Percentiles rank a stretch among this genome's conserved stretches.
These are phyloP conservation scores for Tyto alba DNA, from an alignment of 2,113 vertebrate species.

Conservation along the genomic window DNA sequence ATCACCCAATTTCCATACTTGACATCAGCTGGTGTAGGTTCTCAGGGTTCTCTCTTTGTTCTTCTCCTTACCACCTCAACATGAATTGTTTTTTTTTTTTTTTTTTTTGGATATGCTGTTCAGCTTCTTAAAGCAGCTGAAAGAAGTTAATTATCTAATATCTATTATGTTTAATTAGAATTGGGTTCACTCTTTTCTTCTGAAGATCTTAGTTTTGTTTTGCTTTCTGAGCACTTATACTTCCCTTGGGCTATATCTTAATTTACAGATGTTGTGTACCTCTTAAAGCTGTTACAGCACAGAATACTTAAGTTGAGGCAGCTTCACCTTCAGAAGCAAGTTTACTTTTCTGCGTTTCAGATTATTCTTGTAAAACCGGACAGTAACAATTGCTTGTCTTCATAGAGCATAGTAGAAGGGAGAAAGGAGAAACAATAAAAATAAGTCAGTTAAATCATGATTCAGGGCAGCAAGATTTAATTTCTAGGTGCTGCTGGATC, in stretches of 20 bases:
- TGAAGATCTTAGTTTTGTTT: background rate
- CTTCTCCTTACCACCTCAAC: rapidly evolving
- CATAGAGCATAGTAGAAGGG: background rate
- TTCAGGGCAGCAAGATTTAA: background rate
- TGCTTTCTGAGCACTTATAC: background rate
- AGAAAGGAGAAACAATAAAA: background rate
- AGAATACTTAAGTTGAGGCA: background rate
- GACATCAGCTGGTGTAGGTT: background rate
- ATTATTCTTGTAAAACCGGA: background rate
- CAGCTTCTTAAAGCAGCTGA: background rate
- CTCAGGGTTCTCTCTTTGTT: background rate
- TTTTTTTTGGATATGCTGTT: background rate
- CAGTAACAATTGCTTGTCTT: background rate
- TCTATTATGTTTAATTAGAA: background rate
- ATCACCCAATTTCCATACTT: background rate
- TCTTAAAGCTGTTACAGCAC: background rate
- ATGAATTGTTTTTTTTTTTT: background rate
- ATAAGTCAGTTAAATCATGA: background rate
- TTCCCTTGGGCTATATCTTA: background rate
- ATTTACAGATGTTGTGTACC: background rate
- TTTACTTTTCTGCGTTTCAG: background rate
- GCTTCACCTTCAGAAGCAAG: background rate
- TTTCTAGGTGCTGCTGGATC: background rate
- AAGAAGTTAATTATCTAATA: background rate
- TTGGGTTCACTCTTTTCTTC: background rate